phyloP scores from a whole-genome alignment of 2,888 invertebrate genomes.

The Cybosia mesomella region DNA sequence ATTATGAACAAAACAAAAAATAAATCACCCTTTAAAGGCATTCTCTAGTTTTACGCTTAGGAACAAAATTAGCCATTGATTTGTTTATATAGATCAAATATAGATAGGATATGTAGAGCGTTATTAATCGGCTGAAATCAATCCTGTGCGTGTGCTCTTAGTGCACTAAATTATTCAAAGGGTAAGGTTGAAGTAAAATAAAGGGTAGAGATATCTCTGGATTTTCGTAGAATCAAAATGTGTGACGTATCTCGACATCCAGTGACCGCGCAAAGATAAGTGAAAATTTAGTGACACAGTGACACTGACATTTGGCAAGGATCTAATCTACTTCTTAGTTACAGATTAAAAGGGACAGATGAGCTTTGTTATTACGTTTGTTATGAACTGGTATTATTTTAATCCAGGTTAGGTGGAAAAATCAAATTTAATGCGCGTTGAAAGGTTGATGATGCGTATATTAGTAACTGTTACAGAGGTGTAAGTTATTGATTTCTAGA shows the following conservation, averaged over 20 bases:
- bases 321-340: too few species aligned
- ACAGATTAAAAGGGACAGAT: too few species aligned
- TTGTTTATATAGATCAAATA: background rate
- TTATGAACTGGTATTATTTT: too few species aligned
- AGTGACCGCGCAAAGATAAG: too few species aligned
- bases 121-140: constrained; percentile 7
- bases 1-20: background rate
- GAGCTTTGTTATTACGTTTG: background rate
- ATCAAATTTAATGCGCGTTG: too few species aligned
- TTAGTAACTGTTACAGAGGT: too few species aligned
- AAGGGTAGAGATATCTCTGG: constrained; percentile 9
- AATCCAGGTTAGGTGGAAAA: too few species aligned
- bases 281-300: too few species aligned
- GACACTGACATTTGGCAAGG: too few species aligned
- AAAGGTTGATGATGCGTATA: too few species aligned
- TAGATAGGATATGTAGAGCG: too few species aligned
- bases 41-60: background rate
- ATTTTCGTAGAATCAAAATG: background rate
- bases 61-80: background rate
- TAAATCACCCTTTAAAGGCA: background rate
- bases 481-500: too few species aligned
- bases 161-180: constrained; percentile 6
- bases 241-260: background rate
- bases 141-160: constrained; percentile 16
- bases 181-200: background rate